Evolutionary conservation across 2,888 invertebrate species (phyloP), one percentile per base, ranked within the genome.

Genomic region (Tuberolachnus salignus): DNA sequence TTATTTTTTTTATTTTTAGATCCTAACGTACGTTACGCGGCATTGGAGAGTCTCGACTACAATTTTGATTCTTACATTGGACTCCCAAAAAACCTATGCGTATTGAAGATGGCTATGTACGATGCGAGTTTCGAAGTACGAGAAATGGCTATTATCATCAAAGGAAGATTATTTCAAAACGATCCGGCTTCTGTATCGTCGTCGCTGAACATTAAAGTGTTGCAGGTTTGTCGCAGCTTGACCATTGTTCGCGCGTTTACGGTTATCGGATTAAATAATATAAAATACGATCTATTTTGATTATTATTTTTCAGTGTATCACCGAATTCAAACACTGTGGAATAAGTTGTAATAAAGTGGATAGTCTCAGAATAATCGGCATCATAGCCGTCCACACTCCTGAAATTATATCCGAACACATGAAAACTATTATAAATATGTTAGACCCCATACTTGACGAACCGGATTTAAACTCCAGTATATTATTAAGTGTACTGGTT

Each of bases 101-200:
- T 95, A 0, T 88, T 99, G 13, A 96, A 98, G 84, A 92, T 98
- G 80, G 95, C 97, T 0, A 90, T 99, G 86, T 96, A 98, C 86
- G 99, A 99, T 85, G 98, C 98, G 86, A 92, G 95, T 82, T 94
- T 97, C 85, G 96, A 97, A 86, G 97, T 98, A 82, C 89, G 98
- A 46, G 98, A 98, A 86, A 87, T 96, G 66, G 95, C 97, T 0
- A 92, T 98, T 82, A 94, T 95, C 82, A 96, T 95, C 0, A 93
- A 98, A 78, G 98, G 98, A 0, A 88, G 97, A 80, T 86, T 99
- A 80, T 96, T 97, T 84, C 90, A 91, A 34, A 92, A 97, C 85
- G 99, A 99, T 87, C 99, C 99, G 0, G 98, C 98, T 0, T 98
- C 98, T 86, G 95, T 99, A 1, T 95, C 98, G 93, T 99, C 99